Conservation (phyloP, 2,797 vertebrate species). For the Sebastes ruberrimus region DNA sequence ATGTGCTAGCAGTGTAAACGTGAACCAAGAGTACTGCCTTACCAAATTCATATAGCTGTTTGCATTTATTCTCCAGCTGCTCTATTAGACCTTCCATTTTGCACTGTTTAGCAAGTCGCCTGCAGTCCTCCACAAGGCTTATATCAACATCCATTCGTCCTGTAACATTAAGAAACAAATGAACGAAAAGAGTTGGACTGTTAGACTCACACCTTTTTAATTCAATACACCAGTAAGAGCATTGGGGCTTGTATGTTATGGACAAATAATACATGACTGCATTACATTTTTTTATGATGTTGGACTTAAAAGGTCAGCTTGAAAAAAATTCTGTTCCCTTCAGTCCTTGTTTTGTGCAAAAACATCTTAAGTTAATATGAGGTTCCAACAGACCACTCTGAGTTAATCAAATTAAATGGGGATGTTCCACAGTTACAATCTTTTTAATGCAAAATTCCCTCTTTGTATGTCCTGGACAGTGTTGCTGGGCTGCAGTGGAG, state of each 20-base stretch:
- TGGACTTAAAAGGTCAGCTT: no score
- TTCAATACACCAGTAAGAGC: not conserved
- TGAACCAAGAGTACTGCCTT: constrained; percentile 51
- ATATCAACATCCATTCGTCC: constrained; percentile 92
- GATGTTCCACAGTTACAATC: no score
- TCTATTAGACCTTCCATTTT: constrained; percentile 91
- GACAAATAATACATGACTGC: not conserved
- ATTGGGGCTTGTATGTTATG: not conserved
- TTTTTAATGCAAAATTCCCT: no score
- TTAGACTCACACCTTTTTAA: not conserved
- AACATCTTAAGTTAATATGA: no score
- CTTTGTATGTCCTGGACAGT: no score
- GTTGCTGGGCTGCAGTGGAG: no score
- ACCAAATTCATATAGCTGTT: constrained; percentile 95
- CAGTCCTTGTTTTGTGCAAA: no score
- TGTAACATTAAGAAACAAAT: constrained; percentile 49
- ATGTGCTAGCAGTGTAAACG: not conserved
- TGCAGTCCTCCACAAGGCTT: constrained; percentile 92
- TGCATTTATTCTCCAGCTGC: constrained; percentile 93
- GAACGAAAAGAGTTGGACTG: not conserved
- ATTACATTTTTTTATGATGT: not conserved
- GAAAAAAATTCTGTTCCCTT: no score
- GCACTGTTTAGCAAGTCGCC: constrained; percentile 95
- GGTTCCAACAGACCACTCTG: no score
- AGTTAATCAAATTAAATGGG: no score